Percentiles rank a stretch among this genome's conserved stretches.
Evolutionary conservation across 1,140 invertebrate genomes (phyloP).

Genomic region (Pachypeltis micranthus): DNA sequence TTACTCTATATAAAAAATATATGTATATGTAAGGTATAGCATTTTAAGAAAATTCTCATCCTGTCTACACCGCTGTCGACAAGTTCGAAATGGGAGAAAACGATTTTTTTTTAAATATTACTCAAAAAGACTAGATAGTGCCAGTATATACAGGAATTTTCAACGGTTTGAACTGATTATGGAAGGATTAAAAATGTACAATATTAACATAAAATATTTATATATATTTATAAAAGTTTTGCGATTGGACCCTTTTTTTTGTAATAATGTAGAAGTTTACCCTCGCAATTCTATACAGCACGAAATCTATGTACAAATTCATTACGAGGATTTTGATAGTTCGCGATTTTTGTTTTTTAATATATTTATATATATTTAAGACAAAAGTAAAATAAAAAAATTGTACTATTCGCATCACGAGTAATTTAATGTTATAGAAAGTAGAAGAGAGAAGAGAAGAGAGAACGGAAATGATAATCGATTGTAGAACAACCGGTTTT

Average conservation of each 20-base stretch:
- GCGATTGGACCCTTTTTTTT: slow-evolving; percentile 13
- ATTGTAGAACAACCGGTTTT: no score
- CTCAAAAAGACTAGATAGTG: slow-evolving; percentile 19
- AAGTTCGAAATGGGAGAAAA: neutral
- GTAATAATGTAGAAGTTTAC: slow-evolving; percentile 10
- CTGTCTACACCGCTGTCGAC: neutral
- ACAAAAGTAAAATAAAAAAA: slow-evolving; percentile 11
- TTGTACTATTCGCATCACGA: slow-evolving; percentile 12
- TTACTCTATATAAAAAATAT: slow-evolving; percentile 19
- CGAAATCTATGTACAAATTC: slow-evolving; percentile 4
- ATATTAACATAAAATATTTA: neutral
- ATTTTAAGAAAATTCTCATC: slow-evolving; percentile 12
- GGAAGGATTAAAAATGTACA: neutral
- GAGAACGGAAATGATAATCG: neutral
- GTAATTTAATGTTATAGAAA: neutral
- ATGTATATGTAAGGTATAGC: no score
- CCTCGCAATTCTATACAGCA: neutral
- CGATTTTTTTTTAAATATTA: neutral
- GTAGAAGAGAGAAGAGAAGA: neutral
- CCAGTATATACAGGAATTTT: slow-evolving; percentile 13
- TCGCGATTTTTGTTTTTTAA: slow-evolving; percentile 10
- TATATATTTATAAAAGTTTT: neutral
- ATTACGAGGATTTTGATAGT: neutral
- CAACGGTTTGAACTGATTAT: neutral
- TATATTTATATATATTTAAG: slow-evolving; percentile 9